phyloP scores from a whole-genome alignment of 2,888 invertebrate species.

The Theodoxus fluviatilis region DNA sequence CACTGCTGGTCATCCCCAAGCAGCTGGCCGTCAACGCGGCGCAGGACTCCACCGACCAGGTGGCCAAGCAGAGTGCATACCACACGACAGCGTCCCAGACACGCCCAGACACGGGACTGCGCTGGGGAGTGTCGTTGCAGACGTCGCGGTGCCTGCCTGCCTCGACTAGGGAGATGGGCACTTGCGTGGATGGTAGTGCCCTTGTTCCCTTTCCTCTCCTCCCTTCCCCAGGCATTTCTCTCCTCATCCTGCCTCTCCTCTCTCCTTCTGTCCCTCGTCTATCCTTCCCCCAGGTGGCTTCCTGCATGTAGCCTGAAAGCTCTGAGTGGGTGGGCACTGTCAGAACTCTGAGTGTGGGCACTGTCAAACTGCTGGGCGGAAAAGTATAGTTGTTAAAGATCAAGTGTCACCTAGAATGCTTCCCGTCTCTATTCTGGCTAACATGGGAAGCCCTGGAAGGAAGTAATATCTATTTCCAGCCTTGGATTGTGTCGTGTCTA shows the following conservation, averaged over 20 bases:
- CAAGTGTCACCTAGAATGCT: too few species aligned
- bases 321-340: too few species aligned
- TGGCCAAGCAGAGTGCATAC: slow-evolving; percentile 95
- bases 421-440: too few species aligned
- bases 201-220: background rate
- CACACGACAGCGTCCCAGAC: slow-evolving; percentile 99
- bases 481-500: too few species aligned
- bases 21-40: slow-evolving; percentile 97
- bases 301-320: too few species aligned
- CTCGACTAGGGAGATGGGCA: background rate
- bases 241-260: background rate
- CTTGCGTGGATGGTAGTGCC: background rate
- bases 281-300: too few species aligned
- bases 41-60: slow-evolving; percentile 91
- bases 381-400: too few species aligned
- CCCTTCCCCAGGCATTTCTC: background rate
- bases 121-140: slow-evolving; percentile 70
- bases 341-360: too few species aligned
- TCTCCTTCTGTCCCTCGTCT: background rate
- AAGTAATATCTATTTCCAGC: too few species aligned
- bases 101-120: slow-evolving; percentile 74
- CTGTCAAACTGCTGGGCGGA: too few species aligned
- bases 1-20: slow-evolving; percentile 96
- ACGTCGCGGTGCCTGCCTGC: too few species aligned
- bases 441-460: too few species aligned